Percentiles rank a stretch among this genome's conserved stretches.
phyloP scores from a whole-genome alignment of 2,888 invertebrate species.

The Sphaeridia pumilis region DNA sequence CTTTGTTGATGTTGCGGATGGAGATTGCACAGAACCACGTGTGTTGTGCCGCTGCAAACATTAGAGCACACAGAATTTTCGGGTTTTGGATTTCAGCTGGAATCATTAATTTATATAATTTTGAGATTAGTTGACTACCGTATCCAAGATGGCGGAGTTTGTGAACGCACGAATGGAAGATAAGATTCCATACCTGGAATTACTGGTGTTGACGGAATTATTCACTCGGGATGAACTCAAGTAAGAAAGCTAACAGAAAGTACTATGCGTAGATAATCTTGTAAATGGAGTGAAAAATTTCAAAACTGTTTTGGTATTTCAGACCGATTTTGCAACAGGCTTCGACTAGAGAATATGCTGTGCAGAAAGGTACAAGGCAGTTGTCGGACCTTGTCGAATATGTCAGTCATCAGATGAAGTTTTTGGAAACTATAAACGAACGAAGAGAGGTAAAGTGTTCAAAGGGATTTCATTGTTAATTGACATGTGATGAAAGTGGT shows the following conservation, averaged over 20 bases:
- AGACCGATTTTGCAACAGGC: conserved; percentile 10
- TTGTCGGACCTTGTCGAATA: conserved; percentile 17
- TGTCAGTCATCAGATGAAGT: conserved; percentile 10
- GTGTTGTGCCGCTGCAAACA: no score
- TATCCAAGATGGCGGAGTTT: conserved; percentile 21
- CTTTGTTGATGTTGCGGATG: no score
- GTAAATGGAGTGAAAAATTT: neutral
- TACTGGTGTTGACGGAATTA: conserved; percentile 9
- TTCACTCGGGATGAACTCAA: conserved; percentile 7
- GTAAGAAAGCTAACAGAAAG: conserved; percentile 6
- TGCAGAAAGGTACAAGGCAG: conserved; percentile 13
- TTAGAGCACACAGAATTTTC: no score
- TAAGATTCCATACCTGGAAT: conserved; percentile 13
- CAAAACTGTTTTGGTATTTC: neutral
- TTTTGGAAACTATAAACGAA: conserved; percentile 4
- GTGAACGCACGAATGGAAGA: conserved; percentile 17
- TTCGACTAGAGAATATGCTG: conserved; percentile 12
- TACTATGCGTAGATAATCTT: neutral
- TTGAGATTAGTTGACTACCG: no score
- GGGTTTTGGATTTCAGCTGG: no score
- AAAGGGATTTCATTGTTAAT: neutral
- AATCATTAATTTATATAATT: no score
- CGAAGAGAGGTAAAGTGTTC: conserved; percentile 11
- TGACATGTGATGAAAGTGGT: neutral
- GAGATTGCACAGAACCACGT: no score